Evolutionary conservation across 2,113 vertebrate species (phyloP).

Genomic region (Parus major): DNA sequence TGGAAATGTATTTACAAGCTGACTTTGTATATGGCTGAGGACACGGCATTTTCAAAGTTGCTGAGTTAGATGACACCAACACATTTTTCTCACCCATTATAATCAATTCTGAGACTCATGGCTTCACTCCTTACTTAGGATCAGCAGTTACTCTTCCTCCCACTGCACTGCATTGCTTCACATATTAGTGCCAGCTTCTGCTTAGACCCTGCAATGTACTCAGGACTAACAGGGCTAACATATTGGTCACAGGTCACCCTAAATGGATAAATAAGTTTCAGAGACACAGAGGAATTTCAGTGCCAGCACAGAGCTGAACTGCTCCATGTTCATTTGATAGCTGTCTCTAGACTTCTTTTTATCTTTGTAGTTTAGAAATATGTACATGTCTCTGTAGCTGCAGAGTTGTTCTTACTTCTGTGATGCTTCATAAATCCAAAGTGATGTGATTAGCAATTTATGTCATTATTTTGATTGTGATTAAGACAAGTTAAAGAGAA

Average conservation of each 20-base stretch:
- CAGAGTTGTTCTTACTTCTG: not conserved
- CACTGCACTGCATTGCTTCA: not conserved
- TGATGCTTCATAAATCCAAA: not conserved
- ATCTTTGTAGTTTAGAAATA: not conserved
- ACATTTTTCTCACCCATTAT: not conserved
- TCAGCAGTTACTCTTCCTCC: not conserved
- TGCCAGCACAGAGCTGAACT: not conserved
- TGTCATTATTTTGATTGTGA: constrained; percentile 55
- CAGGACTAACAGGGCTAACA: not conserved
- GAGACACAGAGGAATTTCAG: not conserved
- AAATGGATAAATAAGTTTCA: not conserved
- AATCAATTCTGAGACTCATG: not conserved
- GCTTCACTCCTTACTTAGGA: not conserved
- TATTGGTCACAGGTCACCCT: not conserved
- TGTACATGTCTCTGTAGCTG: not conserved
- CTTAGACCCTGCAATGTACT: not conserved
- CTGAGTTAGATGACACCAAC: not conserved
- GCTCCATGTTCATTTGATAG: not conserved
- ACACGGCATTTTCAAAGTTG: not conserved
- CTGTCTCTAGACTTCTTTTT: not conserved
- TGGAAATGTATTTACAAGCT: not conserved
- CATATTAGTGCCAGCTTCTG: not conserved
- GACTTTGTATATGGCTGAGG: not conserved
- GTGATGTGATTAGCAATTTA: not conserved
- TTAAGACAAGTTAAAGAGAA: constrained; percentile 4